Conservation (phyloP, 2,797 vertebrate species). For the Zenarchopterus dispar region DNA sequence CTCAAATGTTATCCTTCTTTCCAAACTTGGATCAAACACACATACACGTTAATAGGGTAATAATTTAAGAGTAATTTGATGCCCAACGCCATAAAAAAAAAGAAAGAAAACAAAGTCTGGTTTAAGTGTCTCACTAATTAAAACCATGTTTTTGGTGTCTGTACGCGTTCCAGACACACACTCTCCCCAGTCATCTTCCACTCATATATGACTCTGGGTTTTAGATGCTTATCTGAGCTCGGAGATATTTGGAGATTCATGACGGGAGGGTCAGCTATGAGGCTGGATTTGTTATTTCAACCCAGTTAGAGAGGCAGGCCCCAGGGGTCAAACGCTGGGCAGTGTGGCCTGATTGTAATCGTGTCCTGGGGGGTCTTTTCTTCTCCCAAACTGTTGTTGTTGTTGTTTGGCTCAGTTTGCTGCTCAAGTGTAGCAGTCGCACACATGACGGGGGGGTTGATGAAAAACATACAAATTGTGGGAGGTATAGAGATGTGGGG, state of each 20-base stretch:
- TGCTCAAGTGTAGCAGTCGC: slow-evolving; percentile 60
- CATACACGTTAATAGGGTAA: slow-evolving; percentile 39
- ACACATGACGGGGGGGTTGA: slow-evolving; percentile 61
- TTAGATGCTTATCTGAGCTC: slow-evolving; percentile 64
- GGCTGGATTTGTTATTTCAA: slow-evolving; percentile 71
- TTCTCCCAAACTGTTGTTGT: slow-evolving; percentile 59
- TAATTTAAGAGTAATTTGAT: slow-evolving; percentile 58
- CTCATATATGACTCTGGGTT: slow-evolving; percentile 46
- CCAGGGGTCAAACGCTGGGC: slow-evolving; percentile 63
- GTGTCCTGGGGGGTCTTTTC: slow-evolving; percentile 69
- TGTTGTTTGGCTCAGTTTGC: slow-evolving; percentile 73
- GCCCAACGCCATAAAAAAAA: slow-evolving; percentile 40
- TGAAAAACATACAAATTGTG: slow-evolving; percentile 73
- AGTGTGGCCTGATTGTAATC: slow-evolving; percentile 60
- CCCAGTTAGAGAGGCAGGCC: slow-evolving; percentile 60
- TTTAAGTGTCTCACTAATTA: slow-evolving; percentile 60
- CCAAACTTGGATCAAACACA: slow-evolving; percentile 40
- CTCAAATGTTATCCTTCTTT: slow-evolving; percentile 42
- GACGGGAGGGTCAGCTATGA: slow-evolving; percentile 53
- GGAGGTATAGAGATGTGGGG: slow-evolving; percentile 69
- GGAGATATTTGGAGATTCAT: slow-evolving; percentile 60
- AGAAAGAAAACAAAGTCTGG: slow-evolving; percentile 43
- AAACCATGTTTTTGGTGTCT: slow-evolving; percentile 56
- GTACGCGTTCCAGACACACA: slow-evolving; percentile 34
- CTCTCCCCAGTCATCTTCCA: slow-evolving; percentile 35